A percentile compares a stretch with the other conserved stretches of the same genome.
These are phyloP conservation scores for Acleris holmiana DNA, from an alignment of 2,888 invertebrate genomes.

Conservation along the genomic window DNA sequence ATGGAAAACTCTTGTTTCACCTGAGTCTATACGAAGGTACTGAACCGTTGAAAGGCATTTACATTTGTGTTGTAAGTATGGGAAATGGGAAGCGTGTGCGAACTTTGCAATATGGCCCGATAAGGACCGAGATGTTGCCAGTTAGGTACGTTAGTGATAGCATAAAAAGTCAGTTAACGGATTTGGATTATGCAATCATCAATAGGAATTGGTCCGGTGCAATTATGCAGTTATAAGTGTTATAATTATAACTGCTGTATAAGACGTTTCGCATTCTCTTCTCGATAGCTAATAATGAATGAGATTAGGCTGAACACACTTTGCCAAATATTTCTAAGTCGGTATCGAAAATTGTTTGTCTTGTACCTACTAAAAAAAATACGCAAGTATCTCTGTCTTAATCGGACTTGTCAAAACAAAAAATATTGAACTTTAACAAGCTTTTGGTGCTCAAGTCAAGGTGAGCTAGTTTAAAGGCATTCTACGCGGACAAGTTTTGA, in stretches of 20 bases:
- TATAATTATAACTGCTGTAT: too few species aligned
- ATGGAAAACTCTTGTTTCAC: slow-evolving; percentile 72
- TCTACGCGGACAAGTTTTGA: neutral
- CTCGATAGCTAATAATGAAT: too few species aligned
- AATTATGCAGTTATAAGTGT: too few species aligned
- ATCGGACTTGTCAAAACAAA: neutral
- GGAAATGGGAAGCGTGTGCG: slow-evolving; percentile 13
- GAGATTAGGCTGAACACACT: too few species aligned
- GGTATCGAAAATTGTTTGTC: too few species aligned
- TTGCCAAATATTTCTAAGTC: too few species aligned
- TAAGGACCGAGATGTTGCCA: neutral
- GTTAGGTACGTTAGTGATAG: neutral
- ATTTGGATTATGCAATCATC: neutral
- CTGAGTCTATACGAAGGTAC: slow-evolving; percentile 22
- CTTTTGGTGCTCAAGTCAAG: slow-evolving; percentile 45
- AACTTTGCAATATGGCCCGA: neutral
- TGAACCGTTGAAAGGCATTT: slow-evolving; percentile 26
- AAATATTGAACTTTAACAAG: slow-evolving; percentile 16
- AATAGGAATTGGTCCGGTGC: neutral
- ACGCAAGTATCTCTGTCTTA: too few species aligned
- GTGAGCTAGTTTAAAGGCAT: slow-evolving; percentile 50
- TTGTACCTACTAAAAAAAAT: too few species aligned
- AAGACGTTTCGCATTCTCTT: too few species aligned
- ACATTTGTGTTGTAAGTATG: slow-evolving; percentile 17
- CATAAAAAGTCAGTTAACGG: neutral